Evolutionary conservation across 2,113 vertebrate genomes (phyloP).

Genomic region (Apaloderma vittatum): DNA sequence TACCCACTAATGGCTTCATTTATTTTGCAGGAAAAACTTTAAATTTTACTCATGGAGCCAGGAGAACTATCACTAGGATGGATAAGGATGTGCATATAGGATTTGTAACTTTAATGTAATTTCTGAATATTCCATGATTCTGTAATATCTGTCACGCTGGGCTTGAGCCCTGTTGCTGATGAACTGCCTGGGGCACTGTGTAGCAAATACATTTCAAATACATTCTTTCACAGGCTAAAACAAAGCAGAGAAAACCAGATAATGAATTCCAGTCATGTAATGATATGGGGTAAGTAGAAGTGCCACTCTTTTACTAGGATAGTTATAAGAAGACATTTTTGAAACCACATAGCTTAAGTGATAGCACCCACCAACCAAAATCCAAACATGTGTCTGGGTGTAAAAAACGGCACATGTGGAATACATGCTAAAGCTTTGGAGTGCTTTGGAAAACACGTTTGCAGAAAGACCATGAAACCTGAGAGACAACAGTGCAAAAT

Average conservation of each 20-base stretch:
- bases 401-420: background rate
- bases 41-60: background rate
- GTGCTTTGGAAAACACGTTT: background rate
- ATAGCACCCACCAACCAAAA: constrained; percentile 19
- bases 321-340: constrained; percentile 1
- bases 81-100: background rate
- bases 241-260: constrained; percentile 34
- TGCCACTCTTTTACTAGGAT: background rate
- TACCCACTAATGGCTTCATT: constrained; percentile 21
- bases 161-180: constrained; percentile 1
- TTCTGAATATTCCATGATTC: background rate
- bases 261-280: constrained; percentile 32
- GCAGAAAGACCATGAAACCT: background rate
- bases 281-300: background rate
- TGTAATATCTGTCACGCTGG: background rate
- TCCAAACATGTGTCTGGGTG: background rate
- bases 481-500: background rate
- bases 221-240: constrained; percentile 27
- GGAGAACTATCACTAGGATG: background rate
- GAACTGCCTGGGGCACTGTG: constrained; percentile 20
- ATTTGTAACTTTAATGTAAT: background rate
- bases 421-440: background rate
- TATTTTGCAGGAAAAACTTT: constrained; percentile 37
- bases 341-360: background rate
- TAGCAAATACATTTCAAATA: constrained; percentile 27